Conservation (phyloP, 2,888 invertebrate species). For the Drosophila pegasa region DNA sequence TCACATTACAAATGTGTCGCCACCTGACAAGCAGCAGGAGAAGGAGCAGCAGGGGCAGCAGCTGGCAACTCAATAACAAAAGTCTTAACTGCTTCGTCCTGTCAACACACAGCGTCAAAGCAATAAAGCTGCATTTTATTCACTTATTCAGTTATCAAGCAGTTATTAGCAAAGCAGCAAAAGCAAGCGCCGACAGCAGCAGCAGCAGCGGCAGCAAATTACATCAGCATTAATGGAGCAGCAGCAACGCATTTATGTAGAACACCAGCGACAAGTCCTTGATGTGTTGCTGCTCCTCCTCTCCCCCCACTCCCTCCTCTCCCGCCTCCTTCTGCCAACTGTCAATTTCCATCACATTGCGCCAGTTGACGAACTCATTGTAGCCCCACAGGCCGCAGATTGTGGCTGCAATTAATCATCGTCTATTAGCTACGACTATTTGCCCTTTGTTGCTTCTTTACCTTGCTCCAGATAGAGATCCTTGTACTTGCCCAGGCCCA, state of each 20-base stretch:
- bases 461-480: conserved; percentile 83
- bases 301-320: conserved; percentile 55
- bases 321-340: conserved; percentile 58
- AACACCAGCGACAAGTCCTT: conserved; percentile 77
- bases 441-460: too few species aligned
- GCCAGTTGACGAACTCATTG: conserved; percentile 81
- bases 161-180: conserved; percentile 14
- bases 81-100: conserved; percentile 51
- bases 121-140: conserved; percentile 68
- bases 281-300: conserved; percentile 56
- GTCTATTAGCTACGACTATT: not conserved
- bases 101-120: conserved; percentile 38
- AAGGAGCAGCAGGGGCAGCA: not conserved
- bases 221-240: conserved; percentile 64
- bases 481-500: conserved; percentile 77
- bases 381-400: conserved; percentile 80
- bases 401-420: conserved; percentile 58
- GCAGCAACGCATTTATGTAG: conserved; percentile 76
- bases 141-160: conserved; percentile 66
- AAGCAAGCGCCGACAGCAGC: not conserved
- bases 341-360: conserved; percentile 70
- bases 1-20: conserved; percentile 70
- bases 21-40: conserved; percentile 27
- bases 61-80: conserved; percentile 65
- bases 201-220: conserved; percentile 31